Conservation (phyloP, 2,797 vertebrate genomes). For the Channa striata region DNA sequence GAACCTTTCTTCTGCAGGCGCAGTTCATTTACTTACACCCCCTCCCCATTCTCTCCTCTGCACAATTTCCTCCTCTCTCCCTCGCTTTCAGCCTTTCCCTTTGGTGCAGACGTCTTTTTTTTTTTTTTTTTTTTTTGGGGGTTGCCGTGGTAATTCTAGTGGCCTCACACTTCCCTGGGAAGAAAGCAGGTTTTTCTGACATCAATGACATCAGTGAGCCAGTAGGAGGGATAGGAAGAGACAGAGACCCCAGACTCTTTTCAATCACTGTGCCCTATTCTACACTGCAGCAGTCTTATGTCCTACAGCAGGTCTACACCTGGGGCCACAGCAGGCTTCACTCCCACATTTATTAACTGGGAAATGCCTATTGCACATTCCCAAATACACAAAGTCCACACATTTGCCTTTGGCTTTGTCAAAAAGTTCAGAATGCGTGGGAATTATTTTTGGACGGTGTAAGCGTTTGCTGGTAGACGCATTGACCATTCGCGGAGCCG, state of each 20-base stretch:
- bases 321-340: conserved; percentile 76
- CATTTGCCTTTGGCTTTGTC: conserved; percentile 40
- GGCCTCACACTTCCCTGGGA: conserved; percentile 80
- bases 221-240: conserved; percentile 55
- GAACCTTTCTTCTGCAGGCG: conserved; percentile 78
- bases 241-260: conserved; percentile 55
- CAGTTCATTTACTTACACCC: conserved; percentile 78
- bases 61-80: conserved; percentile 65
- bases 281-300: conserved; percentile 47
- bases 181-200: conserved; percentile 85
- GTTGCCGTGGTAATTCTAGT: conserved; percentile 73
- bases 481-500: conserved; percentile 44
- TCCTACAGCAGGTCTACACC: conserved; percentile 74
- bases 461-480: conserved; percentile 39
- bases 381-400: conserved; percentile 46
- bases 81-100: conserved; percentile 63
- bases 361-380: conserved; percentile 41
- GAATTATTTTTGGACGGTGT: conserved; percentile 41
- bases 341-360: conserved; percentile 77
- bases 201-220: conserved; percentile 79
- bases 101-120: conserved; percentile 66
- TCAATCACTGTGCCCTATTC: conserved; percentile 47
- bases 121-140: conserved; percentile 41
- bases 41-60: conserved; percentile 61
- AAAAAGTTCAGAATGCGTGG: conserved; percentile 68